A percentile compares a stretch with the other conserved stretches of the same genome.
phyloP scores from a whole-genome alignment of 2,888 invertebrate species.

The Gymnocheta viridis region DNA sequence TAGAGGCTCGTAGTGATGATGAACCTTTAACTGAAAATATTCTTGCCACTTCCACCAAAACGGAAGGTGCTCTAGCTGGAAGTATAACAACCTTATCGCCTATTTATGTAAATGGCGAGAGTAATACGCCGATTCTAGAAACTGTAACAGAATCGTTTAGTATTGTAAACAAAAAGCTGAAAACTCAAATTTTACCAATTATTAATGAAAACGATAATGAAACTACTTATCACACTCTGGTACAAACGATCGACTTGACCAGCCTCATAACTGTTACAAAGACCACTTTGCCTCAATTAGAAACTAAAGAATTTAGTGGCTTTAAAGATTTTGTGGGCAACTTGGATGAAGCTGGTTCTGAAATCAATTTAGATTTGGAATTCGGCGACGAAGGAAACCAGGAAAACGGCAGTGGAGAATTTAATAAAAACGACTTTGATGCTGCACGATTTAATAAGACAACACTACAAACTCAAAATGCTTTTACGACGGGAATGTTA shows the following conservation, averaged over 20 bases:
- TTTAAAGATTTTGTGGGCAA: constrained; percentile 94
- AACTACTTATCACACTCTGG: constrained; percentile 90
- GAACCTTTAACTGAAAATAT: constrained; percentile 95
- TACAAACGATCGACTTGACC: constrained; percentile 94
- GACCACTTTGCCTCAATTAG: constrained; percentile 91
- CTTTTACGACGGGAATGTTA: constrained; percentile 15
- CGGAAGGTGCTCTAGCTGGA: constrained; percentile 85
- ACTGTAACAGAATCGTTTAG: constrained; percentile 95
- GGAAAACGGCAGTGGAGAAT: constrained; percentile 81
- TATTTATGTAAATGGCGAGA: constrained; percentile 87
- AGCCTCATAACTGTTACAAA: constrained; percentile 94
- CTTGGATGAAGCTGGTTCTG: constrained; percentile 94
- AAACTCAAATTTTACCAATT: constrained; percentile 94
- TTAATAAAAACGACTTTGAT: constrained; percentile 36
- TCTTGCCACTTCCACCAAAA: constrained; percentile 87
- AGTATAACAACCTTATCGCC: constrained; percentile 92
- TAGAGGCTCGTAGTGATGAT: constrained; percentile 85
- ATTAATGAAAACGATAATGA: constrained; percentile 87
- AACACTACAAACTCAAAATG: neutral
- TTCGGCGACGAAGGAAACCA: constrained; percentile 90
- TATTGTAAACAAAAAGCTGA: constrained; percentile 93
- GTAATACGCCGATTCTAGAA: constrained; percentile 93
- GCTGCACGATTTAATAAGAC: constrained; percentile 46
- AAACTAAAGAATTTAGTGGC: constrained; percentile 92
- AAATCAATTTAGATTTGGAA: constrained; percentile 92